These are phyloP conservation scores for Thermophis baileyi DNA, from an alignment of 2,113 vertebrate genomes.

Conservation along the genomic window DNA sequence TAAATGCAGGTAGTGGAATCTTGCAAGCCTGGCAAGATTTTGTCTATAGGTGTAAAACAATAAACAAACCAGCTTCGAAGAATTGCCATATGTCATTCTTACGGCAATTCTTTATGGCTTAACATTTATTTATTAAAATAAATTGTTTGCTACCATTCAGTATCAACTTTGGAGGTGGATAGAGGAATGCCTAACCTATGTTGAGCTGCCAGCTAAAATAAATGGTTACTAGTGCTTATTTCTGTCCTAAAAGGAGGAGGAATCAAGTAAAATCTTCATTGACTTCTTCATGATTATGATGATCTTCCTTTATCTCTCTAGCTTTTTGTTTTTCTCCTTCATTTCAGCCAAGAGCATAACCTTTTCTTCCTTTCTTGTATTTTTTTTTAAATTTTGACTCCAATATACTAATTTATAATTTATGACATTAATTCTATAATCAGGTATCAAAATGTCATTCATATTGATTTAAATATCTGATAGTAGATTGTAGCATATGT, in stretches of 20 bases:
- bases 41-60: neutral
- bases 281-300: neutral
- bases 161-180: neutral
- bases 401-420: constrained; percentile 13
- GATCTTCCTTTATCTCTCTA: neutral
- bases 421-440: constrained; percentile 10
- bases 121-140: neutral
- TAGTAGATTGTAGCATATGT: neutral
- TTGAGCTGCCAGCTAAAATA: neutral
- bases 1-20: neutral
- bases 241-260: neutral
- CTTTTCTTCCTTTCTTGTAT: neutral
- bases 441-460: neutral
- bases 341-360: neutral
- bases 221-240: neutral
- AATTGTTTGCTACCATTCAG: neutral
- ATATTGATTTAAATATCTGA: neutral
- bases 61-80: neutral
- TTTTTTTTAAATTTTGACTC: neutral
- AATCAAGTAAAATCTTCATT: neutral
- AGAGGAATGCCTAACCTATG: too few relatives aligned
- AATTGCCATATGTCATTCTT: neutral
- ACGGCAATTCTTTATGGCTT: neutral
- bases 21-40: neutral
- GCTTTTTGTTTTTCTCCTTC: neutral